Base-by-base conservation (phyloP, 2,888 invertebrate genomes). In the Caenorhabditis auriculariae region DNA sequence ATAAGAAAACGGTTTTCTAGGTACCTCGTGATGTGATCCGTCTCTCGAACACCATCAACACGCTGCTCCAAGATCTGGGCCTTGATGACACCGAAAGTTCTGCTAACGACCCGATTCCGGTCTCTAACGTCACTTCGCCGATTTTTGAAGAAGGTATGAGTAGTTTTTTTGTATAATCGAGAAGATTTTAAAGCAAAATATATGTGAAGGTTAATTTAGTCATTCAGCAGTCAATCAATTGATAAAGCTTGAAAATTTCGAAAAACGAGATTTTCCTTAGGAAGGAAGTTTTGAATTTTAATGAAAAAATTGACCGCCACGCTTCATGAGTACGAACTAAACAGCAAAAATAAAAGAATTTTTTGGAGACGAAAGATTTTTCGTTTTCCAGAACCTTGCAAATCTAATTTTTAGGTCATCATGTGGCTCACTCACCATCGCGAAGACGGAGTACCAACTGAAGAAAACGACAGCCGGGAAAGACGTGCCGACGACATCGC, bases 401-500 rank as follows among this genome's bases (percentile, higher is more conserved):
- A n/a, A n/a, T n/a, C n/a, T n/a, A n/a, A n/a, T 41, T 43, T 51
- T 43, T n/a, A 75, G 72, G 75, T 82, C 42, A 80, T 82, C 50
- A 80, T 79, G 54, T 85, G 84, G 84, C 84, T 84, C 73, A 81
- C 82, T n/a, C 83, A 85, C 74, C 85, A 86, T 81, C 83, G 84
- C 90, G 85, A 98, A 80, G 96, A 98, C 83, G 83, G 84, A 21
- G 92, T 93, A 24, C 47, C 60, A 29, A 89, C 91, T 77, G 90
- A 93, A 7, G 95, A 98, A 78, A 94, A 95, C 81, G 95, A 96
- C 82, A 93, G 91, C 83, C 92, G 92, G 83, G 93, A 94, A 82
- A 96, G 95, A 81, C 86, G 96, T n/a, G 95, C 96, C 0, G 96
- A 98, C 82, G 96, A 98, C 82, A 98, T 98, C 72, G 91, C 92